Evolutionary conservation across 2,797 vertebrate species (phyloP), one percentile per base, ranked within the genome.

Genomic region (Characodon lateralis): DNA sequence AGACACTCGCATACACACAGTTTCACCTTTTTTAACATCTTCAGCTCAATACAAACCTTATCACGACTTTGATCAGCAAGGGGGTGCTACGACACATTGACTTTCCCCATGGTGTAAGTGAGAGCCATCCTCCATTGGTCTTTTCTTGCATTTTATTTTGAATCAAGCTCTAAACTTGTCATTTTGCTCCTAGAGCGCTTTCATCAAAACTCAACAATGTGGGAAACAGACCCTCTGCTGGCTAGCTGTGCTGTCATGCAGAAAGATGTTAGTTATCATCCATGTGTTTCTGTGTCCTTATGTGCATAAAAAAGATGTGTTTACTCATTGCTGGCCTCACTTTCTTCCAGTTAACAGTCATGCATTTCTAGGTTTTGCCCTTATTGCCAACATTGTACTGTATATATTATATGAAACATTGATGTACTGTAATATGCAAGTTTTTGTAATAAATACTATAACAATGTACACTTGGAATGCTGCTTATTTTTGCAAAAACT

Each of bases 401-500:
- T 88, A 81, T 89, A 83, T 89, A 86, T 88, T 72, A 85, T 82
- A 85, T 85, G 71, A 90, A 87, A 90, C 83, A 83, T 77, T 87
- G 81, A 91, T 90, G 86, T 92, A 93, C 80, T 87, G 90, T 89
- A 89, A 84, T 90, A 89, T 89, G 88, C 89, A 92, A 91, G 83
- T 85, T 92, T 83, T 86, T 75, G 83, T 82, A 95, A 91, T 95
- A 95, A 95, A 94, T 89, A 79, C 59, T 73, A 73, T 79, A 20
- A 78, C 58, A 4, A 72, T 41, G 2, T n/a, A 56, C 39, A 43
- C n/a, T 74, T 74, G 39, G 2, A 20, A 28, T 77, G 55, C 63
- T 53, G 46, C 48, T 51, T 66, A 10, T 58, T 78, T 22, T 0
- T 41, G 26, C 6, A 68, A 74, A 79, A 26, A 6, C 1, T 9